phyloP scores from a whole-genome alignment of 30 jellyfish, hydroid and myxozoan genomes.

The Nemopilema nomurai region DNA sequence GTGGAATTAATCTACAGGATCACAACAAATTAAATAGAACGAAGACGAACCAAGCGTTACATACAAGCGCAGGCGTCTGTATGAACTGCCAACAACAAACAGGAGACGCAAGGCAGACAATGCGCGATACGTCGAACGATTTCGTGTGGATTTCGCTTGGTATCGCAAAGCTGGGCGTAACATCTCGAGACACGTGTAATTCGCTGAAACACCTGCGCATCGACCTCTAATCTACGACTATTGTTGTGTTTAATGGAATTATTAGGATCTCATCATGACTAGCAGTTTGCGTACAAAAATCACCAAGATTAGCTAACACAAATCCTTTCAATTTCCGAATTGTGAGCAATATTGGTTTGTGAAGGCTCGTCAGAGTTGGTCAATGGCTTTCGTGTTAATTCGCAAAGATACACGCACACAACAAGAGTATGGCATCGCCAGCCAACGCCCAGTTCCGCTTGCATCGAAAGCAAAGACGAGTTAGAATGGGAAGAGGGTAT shows the following conservation, averaged over 20 bases:
- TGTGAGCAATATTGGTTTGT: slow-evolving; percentile 10
- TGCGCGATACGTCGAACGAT: neutral
- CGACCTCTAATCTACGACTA: slow-evolving; percentile 40
- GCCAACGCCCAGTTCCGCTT: neutral
- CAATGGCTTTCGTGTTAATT: neutral
- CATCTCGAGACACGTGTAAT: slow-evolving; percentile 16
- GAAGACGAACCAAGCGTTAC: slow-evolving; percentile 45
- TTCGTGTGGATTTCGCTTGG: neutral
- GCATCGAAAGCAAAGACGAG: neutral
- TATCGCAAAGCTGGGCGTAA: slow-evolving; percentile 36
- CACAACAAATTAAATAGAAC: slow-evolving; percentile 23
- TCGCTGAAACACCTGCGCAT: slow-evolving; percentile 49
- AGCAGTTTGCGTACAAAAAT: slow-evolving; percentile 22
- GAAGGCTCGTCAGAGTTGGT: neutral
- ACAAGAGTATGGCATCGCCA: neutral
- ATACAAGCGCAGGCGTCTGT: slow-evolving; percentile 30
- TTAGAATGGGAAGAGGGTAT: neutral
- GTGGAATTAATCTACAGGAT: slow-evolving; percentile 31
- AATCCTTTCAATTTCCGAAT: slow-evolving; percentile 46
- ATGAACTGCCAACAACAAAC: slow-evolving; percentile 47
- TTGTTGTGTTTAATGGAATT: slow-evolving; percentile 69
- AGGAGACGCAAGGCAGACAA: neutral
- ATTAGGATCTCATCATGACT: slow-evolving; percentile 35
- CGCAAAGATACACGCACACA: neutral
- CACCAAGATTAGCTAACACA: slow-evolving; percentile 25